These are phyloP conservation scores for Petrophora chlorosata DNA, from an alignment of 2,888 invertebrate species.

Conservation along the genomic window DNA sequence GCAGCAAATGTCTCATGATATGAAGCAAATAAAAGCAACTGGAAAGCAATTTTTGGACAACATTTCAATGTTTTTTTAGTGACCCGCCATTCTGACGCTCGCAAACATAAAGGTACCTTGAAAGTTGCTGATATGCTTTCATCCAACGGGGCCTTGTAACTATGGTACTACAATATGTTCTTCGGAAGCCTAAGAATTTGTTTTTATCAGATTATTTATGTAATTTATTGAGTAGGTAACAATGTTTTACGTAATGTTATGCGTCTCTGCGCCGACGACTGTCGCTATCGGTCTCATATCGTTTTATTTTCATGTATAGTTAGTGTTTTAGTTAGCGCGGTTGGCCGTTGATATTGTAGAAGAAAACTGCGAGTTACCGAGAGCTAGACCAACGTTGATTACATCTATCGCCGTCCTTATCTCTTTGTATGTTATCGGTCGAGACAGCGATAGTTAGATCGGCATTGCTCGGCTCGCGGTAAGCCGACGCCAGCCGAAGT, in stretches of 20 bases:
- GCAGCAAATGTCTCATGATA: too few species aligned
- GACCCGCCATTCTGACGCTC: too few species aligned
- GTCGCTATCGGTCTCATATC: constrained; percentile 48
- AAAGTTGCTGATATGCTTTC: constrained; percentile 3
- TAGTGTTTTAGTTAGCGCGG: constrained; percentile 39
- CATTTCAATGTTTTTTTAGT: too few species aligned
- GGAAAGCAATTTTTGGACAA: too few species aligned
- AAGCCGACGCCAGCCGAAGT: constrained; percentile 1
- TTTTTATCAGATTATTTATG: constrained; percentile 81
- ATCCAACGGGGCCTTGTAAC: constrained; percentile 34
- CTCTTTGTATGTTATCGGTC: too few species aligned
- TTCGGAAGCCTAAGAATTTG: constrained; percentile 81
- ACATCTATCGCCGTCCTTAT: too few species aligned
- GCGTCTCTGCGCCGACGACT: constrained; percentile 55
- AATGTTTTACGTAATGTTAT: constrained; percentile 62
- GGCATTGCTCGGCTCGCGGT: too few species aligned
- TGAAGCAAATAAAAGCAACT: too few species aligned
- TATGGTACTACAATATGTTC: constrained; percentile 60
- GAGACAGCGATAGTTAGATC: too few species aligned
- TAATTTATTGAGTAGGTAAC: constrained; percentile 81
- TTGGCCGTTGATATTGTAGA: background rate
- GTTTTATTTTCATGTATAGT: constrained; percentile 51
- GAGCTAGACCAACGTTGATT: too few species aligned
- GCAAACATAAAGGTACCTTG: too few species aligned
- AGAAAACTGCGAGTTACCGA: too few species aligned